Conservation (phyloP, 1,140 invertebrate genomes). For the Arion vulgaris region DNA sequence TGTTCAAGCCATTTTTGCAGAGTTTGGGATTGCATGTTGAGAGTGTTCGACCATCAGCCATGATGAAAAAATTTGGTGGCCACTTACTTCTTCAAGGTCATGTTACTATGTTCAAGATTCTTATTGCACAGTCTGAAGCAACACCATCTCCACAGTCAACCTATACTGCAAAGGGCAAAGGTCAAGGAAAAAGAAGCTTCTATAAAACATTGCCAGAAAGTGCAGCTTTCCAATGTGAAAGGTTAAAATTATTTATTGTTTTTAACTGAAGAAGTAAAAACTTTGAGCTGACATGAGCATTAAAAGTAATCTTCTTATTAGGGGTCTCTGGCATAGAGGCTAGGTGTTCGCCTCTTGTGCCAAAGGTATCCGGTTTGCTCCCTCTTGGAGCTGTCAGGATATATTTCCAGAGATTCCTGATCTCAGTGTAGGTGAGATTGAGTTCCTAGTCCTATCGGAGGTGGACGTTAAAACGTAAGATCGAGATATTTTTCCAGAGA, state of each 20-base stretch:
- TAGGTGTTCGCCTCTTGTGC: too few species aligned
- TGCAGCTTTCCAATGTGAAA: conserved; percentile 91
- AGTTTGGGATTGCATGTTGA: conserved; percentile 70
- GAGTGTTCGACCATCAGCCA: conserved; percentile 68
- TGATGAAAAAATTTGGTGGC: conserved; percentile 86
- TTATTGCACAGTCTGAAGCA: conserved; percentile 85
- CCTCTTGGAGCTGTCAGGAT: too few species aligned
- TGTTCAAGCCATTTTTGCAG: conserved; percentile 71
- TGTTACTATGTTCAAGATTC: conserved; percentile 78
- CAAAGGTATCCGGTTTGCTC: too few species aligned
- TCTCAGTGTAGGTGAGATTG: too few species aligned
- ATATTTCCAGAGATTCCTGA: too few species aligned
- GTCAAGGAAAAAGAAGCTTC: conserved; percentile 48
- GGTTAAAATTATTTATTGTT: conserved; percentile 72
- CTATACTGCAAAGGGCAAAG: conserved; percentile 54
- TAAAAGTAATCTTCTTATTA: too few species aligned
- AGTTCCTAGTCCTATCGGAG: too few species aligned
- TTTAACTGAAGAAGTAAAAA: too few species aligned
- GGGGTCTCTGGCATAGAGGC: too few species aligned
- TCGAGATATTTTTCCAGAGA: too few species aligned
- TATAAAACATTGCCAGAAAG: conserved; percentile 77
- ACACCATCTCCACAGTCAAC: conserved; percentile 37
- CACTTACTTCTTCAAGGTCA: conserved; percentile 89
- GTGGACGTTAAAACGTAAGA: too few species aligned
- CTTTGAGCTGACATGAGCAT: too few species aligned